Evolutionary conservation across 35 echinoderm and acorn worm genomes (phyloP).

Genomic region (Nesometra sesokonis): DNA sequence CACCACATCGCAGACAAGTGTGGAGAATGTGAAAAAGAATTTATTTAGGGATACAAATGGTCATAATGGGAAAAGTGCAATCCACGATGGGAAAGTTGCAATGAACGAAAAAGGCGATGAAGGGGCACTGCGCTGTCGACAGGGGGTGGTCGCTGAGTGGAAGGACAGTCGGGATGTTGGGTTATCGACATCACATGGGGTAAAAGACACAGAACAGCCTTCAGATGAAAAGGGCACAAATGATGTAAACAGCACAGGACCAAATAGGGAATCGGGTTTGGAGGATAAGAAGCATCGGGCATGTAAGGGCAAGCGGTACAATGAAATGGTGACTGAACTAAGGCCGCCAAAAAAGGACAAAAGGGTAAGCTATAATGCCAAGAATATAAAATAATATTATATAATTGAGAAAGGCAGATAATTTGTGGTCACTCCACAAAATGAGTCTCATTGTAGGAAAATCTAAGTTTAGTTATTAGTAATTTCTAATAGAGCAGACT

Average conservation of each 20-base stretch:
- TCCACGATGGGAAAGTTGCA: not conserved
- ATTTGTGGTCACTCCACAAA: too few relatives aligned
- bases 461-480: too few relatives aligned
- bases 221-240: not conserved
- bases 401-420: too few relatives aligned
- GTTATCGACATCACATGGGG: not conserved
- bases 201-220: not conserved
- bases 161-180: not conserved
- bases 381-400: not conserved
- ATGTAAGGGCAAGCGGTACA: conserved; percentile 52
- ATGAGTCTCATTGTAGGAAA: too few relatives aligned
- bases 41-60: not conserved
- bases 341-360: conserved; percentile 20
- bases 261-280: not conserved
- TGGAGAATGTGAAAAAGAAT: not conserved
- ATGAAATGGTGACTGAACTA: conserved; percentile 23
- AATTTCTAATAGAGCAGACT: too few relatives aligned
- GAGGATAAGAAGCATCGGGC: conserved; percentile 47
- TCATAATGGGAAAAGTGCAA: not conserved
- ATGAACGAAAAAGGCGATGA: not conserved
- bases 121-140: not conserved
- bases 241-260: not conserved
- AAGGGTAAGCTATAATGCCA: conserved; percentile 12
- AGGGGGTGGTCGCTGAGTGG: not conserved
- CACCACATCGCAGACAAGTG: not conserved